phyloP scores from a whole-genome alignment of 2,797 vertebrate genomes.

The Coracias cyanogaster region DNA sequence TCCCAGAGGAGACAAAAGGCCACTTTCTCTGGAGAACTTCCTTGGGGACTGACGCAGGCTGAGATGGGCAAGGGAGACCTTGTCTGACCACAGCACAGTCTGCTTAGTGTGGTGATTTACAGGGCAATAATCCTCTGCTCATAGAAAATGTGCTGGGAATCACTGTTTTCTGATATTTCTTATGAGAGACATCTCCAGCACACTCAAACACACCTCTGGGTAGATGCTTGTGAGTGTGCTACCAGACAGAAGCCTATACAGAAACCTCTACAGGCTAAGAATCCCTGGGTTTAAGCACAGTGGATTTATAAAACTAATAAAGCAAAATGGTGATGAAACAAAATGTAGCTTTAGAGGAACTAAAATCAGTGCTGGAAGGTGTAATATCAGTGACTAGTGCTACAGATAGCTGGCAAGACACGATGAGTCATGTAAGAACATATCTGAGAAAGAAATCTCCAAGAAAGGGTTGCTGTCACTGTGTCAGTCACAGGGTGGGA shows the following conservation, averaged over 20 bases:
- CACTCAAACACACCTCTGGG: neutral
- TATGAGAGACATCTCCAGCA: neutral
- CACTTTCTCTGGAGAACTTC: conserved; percentile 37
- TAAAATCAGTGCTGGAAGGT: neutral
- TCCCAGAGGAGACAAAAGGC: conserved; percentile 25
- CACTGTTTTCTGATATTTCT: neutral
- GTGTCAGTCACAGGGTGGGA: neutral
- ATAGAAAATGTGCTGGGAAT: neutral
- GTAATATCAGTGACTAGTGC: neutral
- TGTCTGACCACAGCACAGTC: rapidly evolving
- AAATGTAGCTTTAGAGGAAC: neutral
- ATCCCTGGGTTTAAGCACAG: neutral
- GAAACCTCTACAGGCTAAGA: neutral
- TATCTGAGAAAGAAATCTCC: neutral
- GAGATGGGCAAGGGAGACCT: neutral
- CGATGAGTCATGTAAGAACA: neutral
- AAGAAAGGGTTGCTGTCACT: neutral
- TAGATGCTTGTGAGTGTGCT: neutral
- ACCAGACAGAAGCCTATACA: neutral
- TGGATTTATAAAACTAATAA: neutral
- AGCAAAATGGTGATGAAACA: neutral
- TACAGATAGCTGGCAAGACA: neutral
- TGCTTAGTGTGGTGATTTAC: neutral
- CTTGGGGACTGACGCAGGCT: neutral
- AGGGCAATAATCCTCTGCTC: neutral